Percentiles rank a stretch among this genome's conserved stretches.
These are phyloP conservation scores for Drosophila longiperda DNA, from an alignment of 2,888 invertebrate species.

Conservation along the genomic window DNA sequence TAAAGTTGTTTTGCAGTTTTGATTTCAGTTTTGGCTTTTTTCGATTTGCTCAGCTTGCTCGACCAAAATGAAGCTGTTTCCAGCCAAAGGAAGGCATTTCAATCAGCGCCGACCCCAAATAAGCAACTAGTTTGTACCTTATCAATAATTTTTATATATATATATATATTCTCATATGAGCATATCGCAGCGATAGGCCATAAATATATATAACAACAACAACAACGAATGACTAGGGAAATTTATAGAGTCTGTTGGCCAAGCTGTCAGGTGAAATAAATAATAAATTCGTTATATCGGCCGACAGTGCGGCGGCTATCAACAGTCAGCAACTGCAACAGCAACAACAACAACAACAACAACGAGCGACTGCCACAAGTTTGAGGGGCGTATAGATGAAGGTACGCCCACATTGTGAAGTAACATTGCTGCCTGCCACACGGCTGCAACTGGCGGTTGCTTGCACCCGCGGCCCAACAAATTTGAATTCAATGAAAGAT, in stretches of 20 bases:
- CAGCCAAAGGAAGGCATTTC: constrained; percentile 55
- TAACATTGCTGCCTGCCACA: constrained; percentile 33
- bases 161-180: constrained; percentile 1
- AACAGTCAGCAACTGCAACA: constrained; percentile 44
- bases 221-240: constrained; percentile 71
- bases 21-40: constrained; percentile 41
- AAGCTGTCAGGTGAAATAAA: constrained; percentile 85
- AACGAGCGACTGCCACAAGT: constrained; percentile 35
- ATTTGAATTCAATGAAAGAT: constrained; percentile 82
- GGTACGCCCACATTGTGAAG: constrained; percentile 65
- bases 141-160: constrained; percentile 64
- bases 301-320: constrained; percentile 63
- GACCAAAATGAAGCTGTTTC: constrained; percentile 83
- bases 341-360: constrained; percentile 9
- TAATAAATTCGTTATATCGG: constrained; percentile 84
- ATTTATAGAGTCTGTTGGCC: constrained; percentile 84
- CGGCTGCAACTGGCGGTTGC: constrained; percentile 51
- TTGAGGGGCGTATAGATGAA: constrained; percentile 66
- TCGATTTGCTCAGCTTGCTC: constrained; percentile 8
- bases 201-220: constrained; percentile 39
- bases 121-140: constrained; percentile 35
- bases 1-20: constrained; percentile 70
- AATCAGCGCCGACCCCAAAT: constrained; percentile 59
- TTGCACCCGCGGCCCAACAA: constrained; percentile 55
- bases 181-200: constrained; percentile 50